Evolutionary conservation across 2,113 vertebrate genomes (phyloP), one percentile per base, ranked within the genome.

Genomic region (Xenopus borealis): DNA sequence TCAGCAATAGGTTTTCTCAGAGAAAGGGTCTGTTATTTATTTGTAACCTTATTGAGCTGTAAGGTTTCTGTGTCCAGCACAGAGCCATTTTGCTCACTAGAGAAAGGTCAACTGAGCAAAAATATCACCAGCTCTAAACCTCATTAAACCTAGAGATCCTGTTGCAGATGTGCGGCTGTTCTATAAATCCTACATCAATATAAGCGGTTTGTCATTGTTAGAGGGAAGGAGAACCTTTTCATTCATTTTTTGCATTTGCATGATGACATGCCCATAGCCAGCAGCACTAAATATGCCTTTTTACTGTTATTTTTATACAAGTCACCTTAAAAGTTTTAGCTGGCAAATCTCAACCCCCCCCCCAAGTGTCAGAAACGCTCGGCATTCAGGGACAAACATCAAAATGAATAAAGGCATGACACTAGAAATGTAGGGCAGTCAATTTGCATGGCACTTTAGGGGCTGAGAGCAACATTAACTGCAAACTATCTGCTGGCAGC

Each of bases 161-260:
- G 47, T 50, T 50, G 27, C 23, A 64, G 2, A 5, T 1, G 0
- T 19, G 17, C n/a, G 52, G 46, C 52, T 70, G 18, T 67, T 19
- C 69, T 75, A 23, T 75, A 67, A 47, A 68, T 66, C 58, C 23
- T 75, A 75, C 45, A 68, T 75, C 72, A 75, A 55, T 68, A 40
- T 3, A 33, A 68, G 23, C 47, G 13, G 69, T 75, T 61, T 55
- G 57, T 75, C 57, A 44, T 75, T 55, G 66, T 75, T 75, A 53
- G 3, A 62, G 66, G 66, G 23, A 57, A 76, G 18, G 57, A 40
- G n/a, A 76, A 20, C 13, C 27, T 12, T 52, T 62, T 69, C 57
- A 69, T 62, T 62, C 57, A 62, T 55, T 66, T n/a, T 67, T 69
- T 30, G 0, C 20, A 12, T 50, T 63, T 40, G 20, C 14, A 52